Evolutionary conservation across 1,140 invertebrate species (phyloP).

Genomic region (Brachionus sp.): DNA sequence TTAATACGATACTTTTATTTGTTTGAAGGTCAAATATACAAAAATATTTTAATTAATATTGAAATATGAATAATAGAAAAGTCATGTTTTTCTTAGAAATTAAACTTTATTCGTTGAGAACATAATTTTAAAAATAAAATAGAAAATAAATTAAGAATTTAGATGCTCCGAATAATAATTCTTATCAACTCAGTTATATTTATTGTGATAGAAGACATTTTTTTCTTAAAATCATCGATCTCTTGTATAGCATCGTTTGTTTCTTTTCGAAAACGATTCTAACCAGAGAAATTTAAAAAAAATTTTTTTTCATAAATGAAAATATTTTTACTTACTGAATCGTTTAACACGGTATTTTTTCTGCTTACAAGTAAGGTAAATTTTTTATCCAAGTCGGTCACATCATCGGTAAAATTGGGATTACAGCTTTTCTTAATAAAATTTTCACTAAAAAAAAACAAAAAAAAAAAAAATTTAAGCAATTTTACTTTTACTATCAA

Average conservation of each 20-base stretch:
- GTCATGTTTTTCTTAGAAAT: background rate
- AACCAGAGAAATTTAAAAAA: background rate
- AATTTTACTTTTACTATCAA: constrained; percentile 14
- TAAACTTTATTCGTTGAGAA: background rate
- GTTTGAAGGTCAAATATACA: background rate
- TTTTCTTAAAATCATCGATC: constrained; percentile 32
- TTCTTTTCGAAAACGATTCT: constrained; percentile 24
- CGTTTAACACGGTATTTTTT: constrained; percentile 9
- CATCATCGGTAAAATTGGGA: constrained; percentile 11
- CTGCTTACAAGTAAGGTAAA: background rate
- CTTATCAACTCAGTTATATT: constrained; percentile 22
- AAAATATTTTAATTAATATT: background rate
- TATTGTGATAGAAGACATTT: constrained; percentile 22
- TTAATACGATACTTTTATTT: background rate
- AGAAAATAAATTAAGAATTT: background rate
- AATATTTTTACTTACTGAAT: background rate
- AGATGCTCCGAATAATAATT: constrained; percentile 14
- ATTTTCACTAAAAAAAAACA: background rate
- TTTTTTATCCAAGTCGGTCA: background rate
- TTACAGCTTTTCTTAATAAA: constrained; percentile 6
- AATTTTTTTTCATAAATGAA: background rate
- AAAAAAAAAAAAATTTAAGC: background rate
- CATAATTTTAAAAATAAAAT: background rate
- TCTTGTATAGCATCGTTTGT: constrained; percentile 21
- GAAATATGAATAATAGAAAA: background rate